Percentiles rank a stretch among this genome's conserved stretches.
phyloP scores from a whole-genome alignment of 2,113 vertebrate genomes.

The Amblyopsis rosae region DNA sequence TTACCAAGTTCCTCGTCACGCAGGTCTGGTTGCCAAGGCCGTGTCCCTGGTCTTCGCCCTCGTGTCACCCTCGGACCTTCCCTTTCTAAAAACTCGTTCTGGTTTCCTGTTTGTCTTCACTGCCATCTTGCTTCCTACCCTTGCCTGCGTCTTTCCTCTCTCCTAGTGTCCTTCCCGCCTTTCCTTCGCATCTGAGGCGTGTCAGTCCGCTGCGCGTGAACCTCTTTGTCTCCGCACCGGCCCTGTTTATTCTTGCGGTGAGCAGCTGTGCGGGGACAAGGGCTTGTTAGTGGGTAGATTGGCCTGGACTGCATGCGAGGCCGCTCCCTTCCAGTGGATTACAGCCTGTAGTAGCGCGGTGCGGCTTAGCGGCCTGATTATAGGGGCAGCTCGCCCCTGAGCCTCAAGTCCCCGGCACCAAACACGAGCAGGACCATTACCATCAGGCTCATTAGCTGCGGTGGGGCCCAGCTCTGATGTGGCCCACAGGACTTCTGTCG shows the following conservation, averaged over 20 bases:
- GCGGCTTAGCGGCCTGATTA: constrained; percentile 71
- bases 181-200: constrained; percentile 8
- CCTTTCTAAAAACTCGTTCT: not conserved
- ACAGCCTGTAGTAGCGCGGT: constrained; percentile 45
- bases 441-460: constrained; percentile 66
- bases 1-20: constrained; percentile 97
- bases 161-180: not conserved
- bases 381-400: constrained; percentile 50
- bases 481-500: constrained; percentile 56
- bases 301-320: constrained; percentile 60
- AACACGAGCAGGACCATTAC: constrained; percentile 69
- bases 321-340: constrained; percentile 59
- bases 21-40: constrained; percentile 77
- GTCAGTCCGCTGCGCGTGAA: constrained; percentile 17
- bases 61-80: not conserved
- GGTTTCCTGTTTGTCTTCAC: too few species aligned
- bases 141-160: not conserved
- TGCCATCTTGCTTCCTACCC: too few species aligned
- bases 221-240: constrained; percentile 23
- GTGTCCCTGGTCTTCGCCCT: not conserved
- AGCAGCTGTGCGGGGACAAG: constrained; percentile 37
- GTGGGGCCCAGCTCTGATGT: constrained; percentile 65
- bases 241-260: constrained; percentile 65
- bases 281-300: constrained; percentile 57
- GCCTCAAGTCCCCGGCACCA: constrained; percentile 42